phyloP scores from a whole-genome alignment of 1,140 invertebrate genomes.

The Lutraria rhynchaena region DNA sequence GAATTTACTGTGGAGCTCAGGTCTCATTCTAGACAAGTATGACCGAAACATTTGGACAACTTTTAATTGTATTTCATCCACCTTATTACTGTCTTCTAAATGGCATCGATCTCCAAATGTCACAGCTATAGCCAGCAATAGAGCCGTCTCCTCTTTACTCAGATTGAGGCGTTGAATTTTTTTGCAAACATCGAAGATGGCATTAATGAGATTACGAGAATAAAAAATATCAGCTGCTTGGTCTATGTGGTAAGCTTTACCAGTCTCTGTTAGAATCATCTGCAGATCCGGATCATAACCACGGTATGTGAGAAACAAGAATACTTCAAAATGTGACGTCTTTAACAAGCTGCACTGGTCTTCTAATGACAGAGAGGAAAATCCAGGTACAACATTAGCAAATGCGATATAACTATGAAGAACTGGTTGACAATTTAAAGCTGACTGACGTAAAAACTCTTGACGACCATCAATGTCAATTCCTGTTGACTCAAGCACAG shows the following conservation, averaged over 20 bases:
- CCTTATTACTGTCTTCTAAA: constrained; percentile 29
- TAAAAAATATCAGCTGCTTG: constrained; percentile 60
- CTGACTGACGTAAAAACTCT: constrained; percentile 55
- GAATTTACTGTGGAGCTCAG: constrained; percentile 15
- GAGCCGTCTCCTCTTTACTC: constrained; percentile 50
- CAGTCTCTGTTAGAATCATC: constrained; percentile 57
- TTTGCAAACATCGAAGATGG: constrained; percentile 56
- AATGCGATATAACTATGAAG: constrained; percentile 57
- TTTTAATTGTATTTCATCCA: constrained; percentile 55
- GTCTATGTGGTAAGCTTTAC: constrained; percentile 58
- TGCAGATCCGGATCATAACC: constrained; percentile 53
- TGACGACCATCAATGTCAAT: constrained; percentile 58
- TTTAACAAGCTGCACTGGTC: constrained; percentile 58
- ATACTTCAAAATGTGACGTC: constrained; percentile 59
- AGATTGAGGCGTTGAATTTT: constrained; percentile 51
- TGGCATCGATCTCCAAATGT: constrained; percentile 57
- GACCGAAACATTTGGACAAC: constrained; percentile 51
- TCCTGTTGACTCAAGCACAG: constrained; percentile 52
- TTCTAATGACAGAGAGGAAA: constrained; percentile 50
- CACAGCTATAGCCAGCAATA: constrained; percentile 53
- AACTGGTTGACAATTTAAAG: constrained; percentile 53
- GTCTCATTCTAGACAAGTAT: constrained; percentile 14
- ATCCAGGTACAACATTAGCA: constrained; percentile 57
- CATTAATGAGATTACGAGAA: constrained; percentile 51
- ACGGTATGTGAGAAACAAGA: constrained; percentile 49